These are phyloP conservation scores for Lasioglossum leucozonium DNA, from an alignment of 2,888 invertebrate species.

Conservation along the genomic window DNA sequence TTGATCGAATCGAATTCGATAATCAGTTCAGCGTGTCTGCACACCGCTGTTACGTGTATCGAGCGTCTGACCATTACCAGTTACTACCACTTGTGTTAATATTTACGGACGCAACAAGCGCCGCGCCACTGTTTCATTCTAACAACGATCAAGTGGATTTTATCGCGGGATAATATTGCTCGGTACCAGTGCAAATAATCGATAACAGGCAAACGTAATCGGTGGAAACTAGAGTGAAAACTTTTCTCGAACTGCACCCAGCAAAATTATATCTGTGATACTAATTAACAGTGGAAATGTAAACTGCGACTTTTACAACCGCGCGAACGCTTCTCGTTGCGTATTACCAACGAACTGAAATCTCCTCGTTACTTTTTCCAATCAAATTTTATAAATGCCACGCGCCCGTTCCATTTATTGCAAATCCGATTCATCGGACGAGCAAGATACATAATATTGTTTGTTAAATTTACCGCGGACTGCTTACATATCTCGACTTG, in stretches of 20 bases:
- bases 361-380: not conserved
- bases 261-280: not conserved
- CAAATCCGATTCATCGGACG: not conserved
- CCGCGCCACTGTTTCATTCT: not conserved
- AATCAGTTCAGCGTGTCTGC: not conserved
- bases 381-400: not conserved
- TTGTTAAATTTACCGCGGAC: not conserved
- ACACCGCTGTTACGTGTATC: not conserved
- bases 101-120: not conserved
- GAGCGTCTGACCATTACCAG: not conserved
- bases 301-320: not conserved
- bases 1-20: not conserved
- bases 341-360: not conserved
- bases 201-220: not conserved
- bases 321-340: too few relatives aligned
- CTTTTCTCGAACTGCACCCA: not conserved
- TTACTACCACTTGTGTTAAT: not conserved
- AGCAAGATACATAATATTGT: slow-evolving; percentile 1
- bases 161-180: not conserved
- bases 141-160: not conserved
- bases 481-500: not conserved
- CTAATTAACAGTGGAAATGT: too few relatives aligned
- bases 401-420: not conserved
- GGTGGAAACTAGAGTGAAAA: not conserved
- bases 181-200: not conserved